Evolutionary conservation across 2,113 vertebrate genomes (phyloP), one percentile per base, ranked within the genome.

Genomic region (Microtus oregoni): DNA sequence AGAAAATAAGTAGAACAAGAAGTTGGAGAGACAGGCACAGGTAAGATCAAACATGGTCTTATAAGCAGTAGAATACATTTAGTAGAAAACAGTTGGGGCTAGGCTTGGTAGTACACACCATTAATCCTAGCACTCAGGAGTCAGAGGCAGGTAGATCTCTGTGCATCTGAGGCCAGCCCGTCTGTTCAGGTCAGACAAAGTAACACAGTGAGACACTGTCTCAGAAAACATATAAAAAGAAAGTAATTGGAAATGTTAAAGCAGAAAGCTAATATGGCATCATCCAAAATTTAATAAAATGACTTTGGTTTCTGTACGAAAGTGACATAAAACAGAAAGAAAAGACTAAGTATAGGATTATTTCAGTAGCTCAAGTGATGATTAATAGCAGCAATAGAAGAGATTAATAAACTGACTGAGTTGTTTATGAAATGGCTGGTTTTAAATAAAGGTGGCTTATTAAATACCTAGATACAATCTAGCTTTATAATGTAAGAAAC

Each of bases 221-320:
- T 65, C 58, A 44, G n/a, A 85, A 65, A 65, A 61, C 22, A 85
- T 63, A 63, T 13, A 65, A 82, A 81, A 61, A 26, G 30, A 93
- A 89, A 68, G 38, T 61, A 32, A 9, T 30, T 86, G 28, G 4
- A 20, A 20, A 81, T 72, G 30, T 70, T 81, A n/a, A 89, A 81
- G 38, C 38, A 93, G 76, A 20, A 79, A 93, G 38, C n/a, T 88
- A 93, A 44, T 68, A 87, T 58, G 61, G 78, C 17, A 8, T 78
- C 26, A 92, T 83, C 19, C 70, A 92, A 83, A 92, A 92, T 93
- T 77, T 87, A 78, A 67, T 30, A 65, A 67, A 67, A 88, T 87
- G 26, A 70, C 32, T 78, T 67, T 77, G 41, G 20, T n/a, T 93
- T 30, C 73, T 87, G 28, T 78, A 76, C 79, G 41, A 81, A 72